Conservation (phyloP, 2,113 vertebrate genomes). For the Takifugu flavidus region DNA sequence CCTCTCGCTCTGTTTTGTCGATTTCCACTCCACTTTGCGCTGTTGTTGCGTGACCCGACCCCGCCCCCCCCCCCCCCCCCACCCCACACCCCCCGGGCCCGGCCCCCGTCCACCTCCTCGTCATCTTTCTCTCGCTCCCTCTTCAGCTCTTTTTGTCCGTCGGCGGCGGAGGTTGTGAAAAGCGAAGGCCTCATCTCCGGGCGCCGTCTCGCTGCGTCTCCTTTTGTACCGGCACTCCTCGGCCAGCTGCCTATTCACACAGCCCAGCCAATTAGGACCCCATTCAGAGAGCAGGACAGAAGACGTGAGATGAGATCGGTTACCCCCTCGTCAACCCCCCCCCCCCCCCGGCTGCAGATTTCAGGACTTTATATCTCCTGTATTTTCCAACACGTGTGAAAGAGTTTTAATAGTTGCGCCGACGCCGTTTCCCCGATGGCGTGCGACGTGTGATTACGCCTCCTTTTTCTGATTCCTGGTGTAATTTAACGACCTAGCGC, state of each 20-base stretch:
- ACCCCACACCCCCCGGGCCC: background rate
- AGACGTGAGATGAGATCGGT: slow-evolving; percentile 55
- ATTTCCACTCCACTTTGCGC: slow-evolving; percentile 52
- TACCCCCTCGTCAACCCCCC: slow-evolving; percentile 18
- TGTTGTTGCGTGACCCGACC: slow-evolving; percentile 52
- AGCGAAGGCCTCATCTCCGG: slow-evolving; percentile 47
- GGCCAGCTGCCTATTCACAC: slow-evolving; percentile 89
- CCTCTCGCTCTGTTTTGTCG: slow-evolving; percentile 53
- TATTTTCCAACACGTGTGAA: background rate
- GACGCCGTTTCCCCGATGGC: background rate
- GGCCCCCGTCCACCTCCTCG: slow-evolving; percentile 3
- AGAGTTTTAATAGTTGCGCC: background rate
- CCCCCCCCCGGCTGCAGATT: slow-evolving; percentile 7
- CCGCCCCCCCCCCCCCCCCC: background rate
- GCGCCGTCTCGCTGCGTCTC: slow-evolving; percentile 54
- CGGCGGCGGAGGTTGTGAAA: slow-evolving; percentile 48
- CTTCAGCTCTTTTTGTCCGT: slow-evolving; percentile 17
- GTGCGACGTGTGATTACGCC: too few species aligned
- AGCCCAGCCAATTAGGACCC: slow-evolving; percentile 84
- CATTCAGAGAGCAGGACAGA: slow-evolving; percentile 79
- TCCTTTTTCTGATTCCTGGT: too few species aligned
- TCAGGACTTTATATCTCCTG: slow-evolving; percentile 6
- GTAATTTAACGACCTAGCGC: too few species aligned
- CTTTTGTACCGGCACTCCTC: slow-evolving; percentile 70
- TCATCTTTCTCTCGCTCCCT: slow-evolving; percentile 40